A percentile compares a stretch with the other conserved stretches of the same genome.
phyloP scores from a whole-genome alignment of 2,888 invertebrate species.

The Mimachlamys varia region DNA sequence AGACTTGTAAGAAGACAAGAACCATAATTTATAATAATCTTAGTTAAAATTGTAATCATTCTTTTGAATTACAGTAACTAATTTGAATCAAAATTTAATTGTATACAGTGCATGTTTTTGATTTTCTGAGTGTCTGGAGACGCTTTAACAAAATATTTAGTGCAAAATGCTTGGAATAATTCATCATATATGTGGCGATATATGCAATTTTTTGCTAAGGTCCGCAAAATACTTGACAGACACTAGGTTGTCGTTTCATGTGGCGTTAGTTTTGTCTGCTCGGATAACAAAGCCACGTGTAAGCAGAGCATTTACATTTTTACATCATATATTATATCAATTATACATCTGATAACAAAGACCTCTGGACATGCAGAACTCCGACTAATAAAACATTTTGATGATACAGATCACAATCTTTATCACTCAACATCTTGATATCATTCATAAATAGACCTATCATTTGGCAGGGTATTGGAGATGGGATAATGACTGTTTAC shows the following conservation, averaged over 20 bases:
- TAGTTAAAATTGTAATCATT: too few species aligned
- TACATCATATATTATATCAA: conserved; percentile 31
- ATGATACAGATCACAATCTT: conserved; percentile 31
- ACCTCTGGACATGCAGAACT: conserved; percentile 18
- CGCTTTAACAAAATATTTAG: background rate
- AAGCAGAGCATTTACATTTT: conserved; percentile 18
- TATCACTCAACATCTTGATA: conserved; percentile 34
- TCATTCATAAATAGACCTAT: conserved; percentile 28
- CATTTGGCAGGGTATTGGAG: background rate
- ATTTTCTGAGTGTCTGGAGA: background rate
- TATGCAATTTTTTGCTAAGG: background rate
- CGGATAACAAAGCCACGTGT: background rate
- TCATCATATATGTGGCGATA: background rate
- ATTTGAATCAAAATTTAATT: too few species aligned
- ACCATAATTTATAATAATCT: too few species aligned
- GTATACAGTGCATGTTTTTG: too few species aligned
- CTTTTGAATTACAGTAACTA: too few species aligned
- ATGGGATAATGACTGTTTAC: conserved; percentile 10
- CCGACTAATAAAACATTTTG: conserved; percentile 7
- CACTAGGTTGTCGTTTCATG: background rate
- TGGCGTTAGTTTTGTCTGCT: background rate
- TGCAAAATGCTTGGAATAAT: background rate
- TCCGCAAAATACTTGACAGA: background rate
- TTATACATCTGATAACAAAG: conserved; percentile 7
- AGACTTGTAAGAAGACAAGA: background rate